Evolutionary conservation across 2,888 invertebrate genomes (phyloP).

Genomic region (Malthinus flaveolus): DNA sequence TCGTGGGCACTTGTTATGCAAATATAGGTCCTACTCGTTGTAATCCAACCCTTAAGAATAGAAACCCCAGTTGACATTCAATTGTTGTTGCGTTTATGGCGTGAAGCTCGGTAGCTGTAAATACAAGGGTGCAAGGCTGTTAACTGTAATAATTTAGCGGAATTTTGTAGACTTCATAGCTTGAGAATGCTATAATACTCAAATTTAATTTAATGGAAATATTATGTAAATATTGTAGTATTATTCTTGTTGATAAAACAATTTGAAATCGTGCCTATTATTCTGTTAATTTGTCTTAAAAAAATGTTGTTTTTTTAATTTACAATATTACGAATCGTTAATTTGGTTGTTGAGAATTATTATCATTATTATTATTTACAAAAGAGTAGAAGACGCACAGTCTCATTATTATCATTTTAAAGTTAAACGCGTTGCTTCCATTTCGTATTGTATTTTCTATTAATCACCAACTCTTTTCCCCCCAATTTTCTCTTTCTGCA

Average conservation of each 20-base stretch:
- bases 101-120: conserved; percentile 36
- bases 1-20: conserved; percentile 38
- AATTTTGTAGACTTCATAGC: conserved; percentile 33
- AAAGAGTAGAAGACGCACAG: too few species aligned
- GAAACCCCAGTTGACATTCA: conserved; percentile 36
- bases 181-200: conserved; percentile 33
- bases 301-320: background rate
- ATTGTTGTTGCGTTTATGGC: conserved; percentile 40
- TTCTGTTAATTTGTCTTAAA: conserved; percentile 2
- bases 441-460: too few species aligned
- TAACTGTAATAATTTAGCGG: conserved; percentile 37
- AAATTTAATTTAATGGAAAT: conserved; percentile 22
- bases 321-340: too few species aligned
- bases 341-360: too few species aligned
- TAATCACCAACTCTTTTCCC: too few species aligned
- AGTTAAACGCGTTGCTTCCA: too few species aligned
- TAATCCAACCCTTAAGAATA: conserved; percentile 36
- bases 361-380: too few species aligned
- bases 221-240: conserved; percentile 27
- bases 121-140: conserved; percentile 33
- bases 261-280: conserved; percentile 2
- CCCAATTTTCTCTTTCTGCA: too few species aligned
- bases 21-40: conserved; percentile 36
- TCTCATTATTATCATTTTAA: too few species aligned
- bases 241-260: conserved; percentile 11